Conservation (phyloP, 2,113 vertebrate species). For the Amia ocellicauda region DNA sequence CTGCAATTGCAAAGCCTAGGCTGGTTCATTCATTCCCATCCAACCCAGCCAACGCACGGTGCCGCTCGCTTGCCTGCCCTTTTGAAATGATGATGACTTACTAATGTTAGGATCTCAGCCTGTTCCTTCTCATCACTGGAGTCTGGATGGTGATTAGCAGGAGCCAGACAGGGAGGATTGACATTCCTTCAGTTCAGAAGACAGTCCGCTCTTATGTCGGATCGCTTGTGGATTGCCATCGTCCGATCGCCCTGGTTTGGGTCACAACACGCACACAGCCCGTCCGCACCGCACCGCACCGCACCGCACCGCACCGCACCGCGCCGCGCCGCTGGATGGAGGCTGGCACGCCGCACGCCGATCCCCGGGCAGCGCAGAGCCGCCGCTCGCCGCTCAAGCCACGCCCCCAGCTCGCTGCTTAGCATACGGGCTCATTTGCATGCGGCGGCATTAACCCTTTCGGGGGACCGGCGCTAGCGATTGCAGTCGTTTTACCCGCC, state of each 20-base stretch:
- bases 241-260: conserved; percentile 30
- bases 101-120: conserved; percentile 26
- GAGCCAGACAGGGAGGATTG: conserved; percentile 27
- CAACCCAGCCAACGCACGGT: conserved; percentile 19
- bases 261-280: conserved; percentile 39
- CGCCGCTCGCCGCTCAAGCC: conserved; percentile 44
- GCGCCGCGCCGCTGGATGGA: conserved; percentile 40
- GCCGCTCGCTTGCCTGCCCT: conserved; percentile 15
- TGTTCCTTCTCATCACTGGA: conserved; percentile 35
- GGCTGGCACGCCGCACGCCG: conserved; percentile 42
- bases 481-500: too few species aligned
- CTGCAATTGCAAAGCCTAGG: conserved; percentile 17
- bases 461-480: conserved; percentile 36
- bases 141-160: conserved; percentile 28
- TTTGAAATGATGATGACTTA: conserved; percentile 17
- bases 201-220: conserved; percentile 30
- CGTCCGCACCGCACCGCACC: too few species aligned
- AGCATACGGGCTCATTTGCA: conserved; percentile 41
- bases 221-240: conserved; percentile 31
- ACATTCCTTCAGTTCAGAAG: conserved; percentile 52
- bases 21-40: conserved; percentile 47
- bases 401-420: conserved; percentile 61
- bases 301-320: conserved; percentile 34
- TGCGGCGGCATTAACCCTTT: conserved; percentile 59
- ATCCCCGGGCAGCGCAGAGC: conserved; percentile 54